These are phyloP conservation scores for Lasioglossum figueresi DNA, from an alignment of 2,888 invertebrate species.

Conservation along the genomic window DNA sequence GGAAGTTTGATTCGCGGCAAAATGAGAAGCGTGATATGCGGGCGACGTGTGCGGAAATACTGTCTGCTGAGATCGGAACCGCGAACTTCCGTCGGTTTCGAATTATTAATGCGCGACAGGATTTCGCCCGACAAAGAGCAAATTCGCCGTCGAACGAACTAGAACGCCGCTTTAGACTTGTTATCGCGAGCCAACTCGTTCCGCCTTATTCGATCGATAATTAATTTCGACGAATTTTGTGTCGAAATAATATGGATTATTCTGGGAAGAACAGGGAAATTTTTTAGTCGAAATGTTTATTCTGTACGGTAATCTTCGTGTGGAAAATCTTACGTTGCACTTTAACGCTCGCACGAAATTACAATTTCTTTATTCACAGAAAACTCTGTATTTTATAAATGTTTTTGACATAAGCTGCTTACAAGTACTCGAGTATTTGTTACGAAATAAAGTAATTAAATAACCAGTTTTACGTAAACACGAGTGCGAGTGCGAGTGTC, in stretches of 20 bases:
- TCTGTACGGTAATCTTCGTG: neutral
- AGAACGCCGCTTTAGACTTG: neutral
- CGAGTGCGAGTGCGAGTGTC: no score
- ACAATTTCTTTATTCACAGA: no score
- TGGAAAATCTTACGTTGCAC: neutral
- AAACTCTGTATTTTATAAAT: no score
- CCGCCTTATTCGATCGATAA: neutral
- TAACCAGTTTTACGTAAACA: no score
- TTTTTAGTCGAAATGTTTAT: no score
- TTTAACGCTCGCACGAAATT: neutral
- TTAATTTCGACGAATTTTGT: neutral
- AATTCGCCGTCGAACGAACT: neutral
- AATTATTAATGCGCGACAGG: neutral
- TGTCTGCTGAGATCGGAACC: conserved; percentile 4
- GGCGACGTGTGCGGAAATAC: conserved; percentile 8
- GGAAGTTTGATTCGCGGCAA: conserved; percentile 10
- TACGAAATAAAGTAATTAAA: no score
- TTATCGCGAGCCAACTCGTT: neutral
- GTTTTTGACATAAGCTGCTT: no score
- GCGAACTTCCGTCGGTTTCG: neutral
- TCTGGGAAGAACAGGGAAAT: no score
- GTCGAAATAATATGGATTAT: neutral
- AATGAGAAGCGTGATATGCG: conserved; percentile 9
- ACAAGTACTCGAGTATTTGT: no score
- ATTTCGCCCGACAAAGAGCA: neutral